phyloP scores from a whole-genome alignment of 2,888 invertebrate species.

The Tethea ocularis region DNA sequence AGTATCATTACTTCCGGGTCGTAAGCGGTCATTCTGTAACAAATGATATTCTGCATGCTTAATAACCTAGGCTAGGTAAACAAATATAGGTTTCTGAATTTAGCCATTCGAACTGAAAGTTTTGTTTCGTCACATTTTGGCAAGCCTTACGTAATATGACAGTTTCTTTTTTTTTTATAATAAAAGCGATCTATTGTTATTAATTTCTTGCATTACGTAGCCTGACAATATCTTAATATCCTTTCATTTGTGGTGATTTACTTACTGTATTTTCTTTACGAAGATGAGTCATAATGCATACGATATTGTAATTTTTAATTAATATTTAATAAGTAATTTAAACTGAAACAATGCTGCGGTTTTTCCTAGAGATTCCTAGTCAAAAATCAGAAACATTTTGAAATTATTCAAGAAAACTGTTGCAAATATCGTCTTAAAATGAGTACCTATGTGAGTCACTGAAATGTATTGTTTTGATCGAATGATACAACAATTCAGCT shows the following conservation, averaged over 20 bases:
- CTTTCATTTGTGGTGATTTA: not conserved
- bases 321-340: not conserved
- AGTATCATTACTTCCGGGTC: constrained; percentile 31
- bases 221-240: not conserved
- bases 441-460: no score
- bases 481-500: not conserved
- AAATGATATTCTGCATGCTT: constrained; percentile 15
- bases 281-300: not conserved
- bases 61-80: constrained; percentile 32
- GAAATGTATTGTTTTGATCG: not conserved
- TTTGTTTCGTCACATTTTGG: constrained; percentile 33
- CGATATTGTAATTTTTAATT: not conserved
- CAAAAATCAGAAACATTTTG: no score
- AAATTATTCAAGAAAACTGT: no score
- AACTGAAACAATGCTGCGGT: not conserved
- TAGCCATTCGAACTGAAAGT: constrained; percentile 29
- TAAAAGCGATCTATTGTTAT: constrained; percentile 19
- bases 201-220: constrained; percentile 1
- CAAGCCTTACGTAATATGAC: constrained; percentile 34
- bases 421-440: no score
- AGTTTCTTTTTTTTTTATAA: constrained; percentile 28
- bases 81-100: constrained; percentile 30
- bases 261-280: not conserved
- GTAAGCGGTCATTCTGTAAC: constrained; percentile 21
- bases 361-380: no score